A percentile compares a stretch with the other conserved stretches of the same genome.
Evolutionary conservation across 2,113 vertebrate species (phyloP).

Genomic region (Piaya cayana): DNA sequence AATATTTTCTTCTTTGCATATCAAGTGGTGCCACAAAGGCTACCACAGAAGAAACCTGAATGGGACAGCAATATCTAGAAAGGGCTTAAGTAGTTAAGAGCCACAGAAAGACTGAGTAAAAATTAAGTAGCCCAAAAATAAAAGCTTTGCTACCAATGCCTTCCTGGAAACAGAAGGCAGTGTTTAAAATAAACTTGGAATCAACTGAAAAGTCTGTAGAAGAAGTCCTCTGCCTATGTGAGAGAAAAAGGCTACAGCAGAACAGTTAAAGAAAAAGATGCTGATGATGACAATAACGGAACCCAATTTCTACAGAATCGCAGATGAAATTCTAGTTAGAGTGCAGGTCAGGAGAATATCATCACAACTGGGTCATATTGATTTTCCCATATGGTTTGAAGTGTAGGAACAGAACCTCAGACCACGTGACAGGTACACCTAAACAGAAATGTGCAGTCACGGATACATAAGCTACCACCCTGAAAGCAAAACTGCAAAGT

Average conservation of each 20-base stretch:
- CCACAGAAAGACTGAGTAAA: neutral
- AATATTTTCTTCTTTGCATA: slow-evolving; percentile 14
- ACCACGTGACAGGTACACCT: rapidly evolving
- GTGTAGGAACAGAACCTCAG: neutral
- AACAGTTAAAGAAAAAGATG: neutral
- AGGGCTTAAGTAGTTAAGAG: neutral
- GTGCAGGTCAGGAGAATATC: neutral
- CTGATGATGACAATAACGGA: neutral
- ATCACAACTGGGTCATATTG: rapidly evolving
- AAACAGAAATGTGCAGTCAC: neutral
- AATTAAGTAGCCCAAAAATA: neutral
- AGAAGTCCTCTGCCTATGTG: neutral
- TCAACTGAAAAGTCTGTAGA: neutral
- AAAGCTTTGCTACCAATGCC: neutral
- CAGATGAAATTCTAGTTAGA: neutral
- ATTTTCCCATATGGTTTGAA: neutral
- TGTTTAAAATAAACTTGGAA: neutral
- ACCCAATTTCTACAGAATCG: neutral
- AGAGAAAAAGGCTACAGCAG: neutral
- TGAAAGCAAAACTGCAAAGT: neutral
- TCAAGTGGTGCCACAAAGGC: neutral
- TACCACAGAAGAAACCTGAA: slow-evolving; percentile 30
- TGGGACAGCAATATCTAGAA: slow-evolving; percentile 12
- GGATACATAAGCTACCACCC: rapidly evolving
- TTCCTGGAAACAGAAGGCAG: neutral